These are phyloP conservation scores for Chaetops frenatus DNA, from an alignment of 2,113 vertebrate species.

Conservation along the genomic window DNA sequence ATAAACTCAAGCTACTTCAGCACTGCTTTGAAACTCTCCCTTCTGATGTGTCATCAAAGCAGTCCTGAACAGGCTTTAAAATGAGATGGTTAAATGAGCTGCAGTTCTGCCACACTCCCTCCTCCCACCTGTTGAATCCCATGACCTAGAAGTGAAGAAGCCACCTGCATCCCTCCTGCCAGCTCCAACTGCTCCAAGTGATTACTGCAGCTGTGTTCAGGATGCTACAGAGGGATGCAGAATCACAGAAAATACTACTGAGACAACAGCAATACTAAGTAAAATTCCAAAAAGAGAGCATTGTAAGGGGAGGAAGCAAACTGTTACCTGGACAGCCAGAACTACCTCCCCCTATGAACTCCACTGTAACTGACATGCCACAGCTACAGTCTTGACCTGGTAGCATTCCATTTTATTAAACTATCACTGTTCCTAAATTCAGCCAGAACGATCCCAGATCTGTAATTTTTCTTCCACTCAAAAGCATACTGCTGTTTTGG, in stretches of 20 bases:
- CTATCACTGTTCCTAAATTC: conserved; percentile 8
- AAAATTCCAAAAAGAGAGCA: not conserved
- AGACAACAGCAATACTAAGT: not conserved
- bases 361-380: not conserved
- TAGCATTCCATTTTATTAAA: not conserved
- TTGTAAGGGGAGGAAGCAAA: not conserved
- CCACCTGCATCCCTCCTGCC: not conserved
- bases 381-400: not conserved
- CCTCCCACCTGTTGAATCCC: not conserved
- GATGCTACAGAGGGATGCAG: not conserved
- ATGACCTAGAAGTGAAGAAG: conserved; percentile 3
- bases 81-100: not conserved
- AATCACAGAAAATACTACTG: not conserved
- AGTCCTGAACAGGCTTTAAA: conserved; percentile 36
- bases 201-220: not conserved
- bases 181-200: not conserved
- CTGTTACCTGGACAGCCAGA: not conserved
- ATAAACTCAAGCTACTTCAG: conserved; percentile 16
- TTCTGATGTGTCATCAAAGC: conserved; percentile 54
- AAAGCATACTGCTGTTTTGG: conserved; percentile 28
- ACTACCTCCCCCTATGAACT: not conserved
- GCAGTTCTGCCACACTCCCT: not conserved
- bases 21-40: conserved; percentile 41
- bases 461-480: conserved; percentile 14
- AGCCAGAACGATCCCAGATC: not conserved